Conservation (phyloP, 2,113 vertebrate species). For the Esox niger region DNA sequence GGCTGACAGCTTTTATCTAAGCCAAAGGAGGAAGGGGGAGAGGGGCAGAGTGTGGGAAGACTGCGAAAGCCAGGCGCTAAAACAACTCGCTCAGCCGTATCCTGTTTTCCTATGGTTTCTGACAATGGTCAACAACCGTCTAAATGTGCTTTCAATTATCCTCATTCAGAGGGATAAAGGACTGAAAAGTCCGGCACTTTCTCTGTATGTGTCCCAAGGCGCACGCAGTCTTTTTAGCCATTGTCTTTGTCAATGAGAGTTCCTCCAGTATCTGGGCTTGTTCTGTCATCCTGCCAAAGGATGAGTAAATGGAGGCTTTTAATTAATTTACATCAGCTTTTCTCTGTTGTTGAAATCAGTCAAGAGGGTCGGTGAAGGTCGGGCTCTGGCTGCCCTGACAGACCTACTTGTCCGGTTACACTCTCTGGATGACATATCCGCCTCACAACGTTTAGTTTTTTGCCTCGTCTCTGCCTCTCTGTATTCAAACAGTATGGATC, state of each 20-base stretch:
- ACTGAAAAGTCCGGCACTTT: slow-evolving; percentile 26
- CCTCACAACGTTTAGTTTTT: neutral
- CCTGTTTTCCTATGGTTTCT: slow-evolving; percentile 50
- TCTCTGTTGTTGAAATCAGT: slow-evolving; percentile 56
- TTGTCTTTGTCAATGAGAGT: slow-evolving; percentile 13
- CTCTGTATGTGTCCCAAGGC: slow-evolving; percentile 38
- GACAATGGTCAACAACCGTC: neutral
- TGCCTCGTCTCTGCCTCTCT: neutral
- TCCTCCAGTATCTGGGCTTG: slow-evolving; percentile 27
- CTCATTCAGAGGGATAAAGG: slow-evolving; percentile 24
- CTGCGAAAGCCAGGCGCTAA: slow-evolving; percentile 12
- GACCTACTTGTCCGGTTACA: slow-evolving; percentile 28
- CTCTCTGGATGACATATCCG: neutral
- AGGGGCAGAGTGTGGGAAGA: neutral
- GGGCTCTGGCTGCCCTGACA: slow-evolving; percentile 50
- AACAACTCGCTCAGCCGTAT: slow-evolving; percentile 32
- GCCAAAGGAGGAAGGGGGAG: slow-evolving; percentile 9
- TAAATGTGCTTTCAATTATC: slow-evolving; percentile 55
- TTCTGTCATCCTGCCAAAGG: slow-evolving; percentile 39
- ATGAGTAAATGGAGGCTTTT: slow-evolving; percentile 64
- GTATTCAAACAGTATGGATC: no score
- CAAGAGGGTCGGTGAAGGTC: slow-evolving; percentile 24
- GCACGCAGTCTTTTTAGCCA: neutral
- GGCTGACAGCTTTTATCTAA: slow-evolving; percentile 28
- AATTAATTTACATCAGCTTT: slow-evolving; percentile 71